Base-by-base conservation (phyloP, 2,113 vertebrate species). In the Paratilapia polleni region DNA sequence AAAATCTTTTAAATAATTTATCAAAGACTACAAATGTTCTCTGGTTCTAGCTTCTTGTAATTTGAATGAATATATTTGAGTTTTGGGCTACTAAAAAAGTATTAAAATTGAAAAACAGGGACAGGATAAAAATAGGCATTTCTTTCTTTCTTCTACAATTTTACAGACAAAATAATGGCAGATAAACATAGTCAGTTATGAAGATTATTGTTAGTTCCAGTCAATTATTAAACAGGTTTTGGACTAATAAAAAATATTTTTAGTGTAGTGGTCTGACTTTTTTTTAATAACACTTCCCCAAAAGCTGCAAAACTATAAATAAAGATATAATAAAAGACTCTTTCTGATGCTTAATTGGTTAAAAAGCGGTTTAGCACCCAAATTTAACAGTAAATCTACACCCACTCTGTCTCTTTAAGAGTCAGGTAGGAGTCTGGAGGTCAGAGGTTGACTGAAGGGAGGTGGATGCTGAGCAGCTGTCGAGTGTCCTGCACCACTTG, bases 381-480 rank as follows among this genome's bases (percentile, higher is more conserved):
- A 2, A 10, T 0, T 28, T 26, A 26, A 66, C 38, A 52, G 28
- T 12, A 56, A 13, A 70, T 43, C 17, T 20, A n/a, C 2, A 1
- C 26, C 34, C 22, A 41, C 12, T 54, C 57, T 77, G 63, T 89
- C 80, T 80, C 87, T 91, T 80, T 84, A 68, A 80, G 89, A 89
- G 76, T 80, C 81, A 83, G 84, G 80, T 88, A 41, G 83, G 34
- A 70, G n/a, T 85, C 57, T 57, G 60, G 63, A 85, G 93, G 88
- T 94, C 91, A 92, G 41, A 83, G 91, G 63, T 36, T 28, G 64
- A 54, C 43, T 31, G 76, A 28, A 81, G 73, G 86, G 49, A 74
- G 83, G 78, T 80, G 84, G 82, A 85, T 49, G 78, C 87, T 81
- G 84, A 89, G 90, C 90, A 92, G 89, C 93, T 93, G 85, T 73